phyloP scores from a whole-genome alignment of 2,797 vertebrate species.

The Halcyon smyrnensis region DNA sequence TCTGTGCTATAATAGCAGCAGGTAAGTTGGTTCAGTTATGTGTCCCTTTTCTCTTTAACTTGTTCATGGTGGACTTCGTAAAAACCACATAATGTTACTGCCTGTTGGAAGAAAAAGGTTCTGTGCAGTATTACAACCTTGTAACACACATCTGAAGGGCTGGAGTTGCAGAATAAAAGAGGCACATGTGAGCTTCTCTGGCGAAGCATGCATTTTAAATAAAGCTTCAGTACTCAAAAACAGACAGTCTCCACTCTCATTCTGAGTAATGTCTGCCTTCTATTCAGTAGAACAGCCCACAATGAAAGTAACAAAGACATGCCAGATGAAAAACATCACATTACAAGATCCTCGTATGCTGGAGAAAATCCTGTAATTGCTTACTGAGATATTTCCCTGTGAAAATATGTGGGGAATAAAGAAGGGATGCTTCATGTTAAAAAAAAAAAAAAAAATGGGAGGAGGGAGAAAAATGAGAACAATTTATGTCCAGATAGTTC shows the following conservation, averaged over 20 bases:
- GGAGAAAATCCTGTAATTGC: slow-evolving; percentile 58
- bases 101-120: background rate
- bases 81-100: background rate
- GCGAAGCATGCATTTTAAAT: slow-evolving; percentile 80
- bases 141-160: slow-evolving; percentile 35
- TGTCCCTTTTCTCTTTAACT: background rate
- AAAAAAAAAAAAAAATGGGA: background rate
- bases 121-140: slow-evolving; percentile 3
- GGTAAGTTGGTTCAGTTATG: background rate
- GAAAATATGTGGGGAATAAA: slow-evolving; percentile 54
- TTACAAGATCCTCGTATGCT: slow-evolving; percentile 70
- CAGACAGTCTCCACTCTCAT: slow-evolving; percentile 83
- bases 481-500: slow-evolving; percentile 12
- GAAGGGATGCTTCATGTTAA: background rate
- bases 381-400: slow-evolving; percentile 54
- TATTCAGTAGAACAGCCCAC: slow-evolving; percentile 80
- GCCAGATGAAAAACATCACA: slow-evolving; percentile 88
- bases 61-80: background rate
- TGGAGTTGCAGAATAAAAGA: slow-evolving; percentile 15
- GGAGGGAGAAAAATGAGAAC: background rate
- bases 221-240: slow-evolving; percentile 81
- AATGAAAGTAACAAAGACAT: slow-evolving; percentile 81
- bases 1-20: background rate
- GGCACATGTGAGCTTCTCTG: slow-evolving; percentile 51
- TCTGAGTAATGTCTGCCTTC: slow-evolving; percentile 90